Percentiles rank a stretch among this genome's conserved stretches.
Evolutionary conservation across 2,113 vertebrate genomes (phyloP).

Genomic region (Nibea coibor): DNA sequence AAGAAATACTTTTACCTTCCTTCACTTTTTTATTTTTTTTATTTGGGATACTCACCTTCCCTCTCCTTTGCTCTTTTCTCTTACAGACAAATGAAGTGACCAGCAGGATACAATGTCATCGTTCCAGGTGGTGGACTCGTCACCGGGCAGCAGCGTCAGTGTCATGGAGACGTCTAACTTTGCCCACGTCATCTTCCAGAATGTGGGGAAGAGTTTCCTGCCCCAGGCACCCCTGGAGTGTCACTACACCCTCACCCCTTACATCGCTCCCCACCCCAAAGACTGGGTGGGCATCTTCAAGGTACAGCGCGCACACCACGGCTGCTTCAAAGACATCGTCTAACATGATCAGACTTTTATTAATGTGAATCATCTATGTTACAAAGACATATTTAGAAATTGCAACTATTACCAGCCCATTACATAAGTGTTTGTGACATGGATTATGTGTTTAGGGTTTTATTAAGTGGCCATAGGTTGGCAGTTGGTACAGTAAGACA

Average conservation of each 20-base stretch:
- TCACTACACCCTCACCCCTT: slow-evolving; percentile 93
- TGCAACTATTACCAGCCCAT: slow-evolving; percentile 30
- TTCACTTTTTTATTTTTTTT: background rate
- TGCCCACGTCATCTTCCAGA: slow-evolving; percentile 99
- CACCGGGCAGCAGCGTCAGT: slow-evolving; percentile 82
- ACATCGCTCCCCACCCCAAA: slow-evolving; percentile 93
- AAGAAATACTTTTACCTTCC: background rate
- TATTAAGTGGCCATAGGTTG: slow-evolving; percentile 62
- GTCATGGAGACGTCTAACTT: slow-evolving; percentile 95
- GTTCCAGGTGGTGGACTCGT: slow-evolving; percentile 89
- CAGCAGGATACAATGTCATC: slow-evolving; percentile 87
- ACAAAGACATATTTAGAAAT: slow-evolving; percentile 12
- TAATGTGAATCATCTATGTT: slow-evolving; percentile 19
- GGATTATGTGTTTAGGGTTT: slow-evolving; percentile 50
- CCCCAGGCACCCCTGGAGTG: slow-evolving; percentile 95
- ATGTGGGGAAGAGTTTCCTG: slow-evolving; percentile 97
- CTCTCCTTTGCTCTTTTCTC: slow-evolving; percentile 7
- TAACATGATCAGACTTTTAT: slow-evolving; percentile 1
- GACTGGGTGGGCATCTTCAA: slow-evolving; percentile 99
- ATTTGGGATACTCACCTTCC: background rate
- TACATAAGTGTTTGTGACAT: slow-evolving; percentile 47
- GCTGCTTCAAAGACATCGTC: slow-evolving; percentile 30
- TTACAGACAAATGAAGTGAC: slow-evolving; percentile 77
- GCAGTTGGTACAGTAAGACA: slow-evolving; percentile 55
- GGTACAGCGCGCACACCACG: slow-evolving; percentile 79